Evolutionary conservation across 2,888 invertebrate species (phyloP).

Genomic region (Drosophila austrosaltans): DNA sequence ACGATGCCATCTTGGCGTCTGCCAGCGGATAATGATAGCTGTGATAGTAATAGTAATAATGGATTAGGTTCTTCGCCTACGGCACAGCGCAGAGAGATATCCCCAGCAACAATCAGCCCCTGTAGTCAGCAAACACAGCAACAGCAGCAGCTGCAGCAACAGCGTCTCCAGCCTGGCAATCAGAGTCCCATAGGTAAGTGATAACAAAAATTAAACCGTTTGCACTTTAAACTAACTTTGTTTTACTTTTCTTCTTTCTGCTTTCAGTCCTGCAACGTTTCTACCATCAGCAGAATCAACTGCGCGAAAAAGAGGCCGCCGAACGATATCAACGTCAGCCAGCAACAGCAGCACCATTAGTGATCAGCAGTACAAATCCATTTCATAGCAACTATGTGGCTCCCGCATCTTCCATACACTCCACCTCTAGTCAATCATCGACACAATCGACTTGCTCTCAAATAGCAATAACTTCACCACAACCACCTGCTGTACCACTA

Average conservation of each 20-base stretch:
- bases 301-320: slow-evolving; percentile 85
- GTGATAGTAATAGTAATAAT: slow-evolving; percentile 61
- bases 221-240: no score
- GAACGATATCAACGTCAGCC: slow-evolving; percentile 72
- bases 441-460: slow-evolving; percentile 76
- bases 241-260: neutral
- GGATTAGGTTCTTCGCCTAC: slow-evolving; percentile 50
- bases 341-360: slow-evolving; percentile 46
- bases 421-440: slow-evolving; percentile 82
- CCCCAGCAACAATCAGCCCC: slow-evolving; percentile 36
- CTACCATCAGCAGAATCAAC: slow-evolving; percentile 90
- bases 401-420: slow-evolving; percentile 74
- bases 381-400: slow-evolving; percentile 81
- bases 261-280: slow-evolving; percentile 88
- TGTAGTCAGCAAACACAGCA: slow-evolving; percentile 80
- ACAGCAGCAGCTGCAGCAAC: slow-evolving; percentile 40
- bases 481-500: slow-evolving; percentile 35
- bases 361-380: slow-evolving; percentile 77
- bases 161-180: slow-evolving; percentile 85
- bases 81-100: slow-evolving; percentile 45
- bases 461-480: slow-evolving; percentile 52
- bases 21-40: slow-evolving; percentile 59
- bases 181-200: slow-evolving; percentile 88
- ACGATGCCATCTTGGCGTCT: slow-evolving; percentile 57
- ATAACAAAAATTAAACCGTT: neutral